Evolutionary conservation across 2,797 vertebrate species (phyloP).

Genomic region (Vespertilio murinus): DNA sequence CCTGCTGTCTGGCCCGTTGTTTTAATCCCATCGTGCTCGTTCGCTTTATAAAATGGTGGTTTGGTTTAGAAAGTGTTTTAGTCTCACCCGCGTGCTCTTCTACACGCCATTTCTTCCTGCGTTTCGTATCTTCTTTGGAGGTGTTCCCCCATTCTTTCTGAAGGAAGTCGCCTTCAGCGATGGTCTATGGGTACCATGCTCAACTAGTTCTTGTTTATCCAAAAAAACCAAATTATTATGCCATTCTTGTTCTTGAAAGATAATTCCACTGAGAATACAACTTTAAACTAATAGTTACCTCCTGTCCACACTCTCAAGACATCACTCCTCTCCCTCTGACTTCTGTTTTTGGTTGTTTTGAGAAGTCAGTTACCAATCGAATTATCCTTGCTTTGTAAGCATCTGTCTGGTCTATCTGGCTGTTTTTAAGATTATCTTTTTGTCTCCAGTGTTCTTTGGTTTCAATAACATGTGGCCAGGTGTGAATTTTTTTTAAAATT

Average conservation of each 20-base stretch:
- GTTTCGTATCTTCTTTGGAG: background rate
- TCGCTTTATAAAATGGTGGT: background rate
- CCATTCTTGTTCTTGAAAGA: background rate
- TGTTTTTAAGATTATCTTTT: background rate
- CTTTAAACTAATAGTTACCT: background rate
- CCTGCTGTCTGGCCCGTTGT: background rate
- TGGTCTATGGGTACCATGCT: background rate
- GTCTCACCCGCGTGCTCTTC: background rate
- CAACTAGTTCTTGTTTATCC: background rate
- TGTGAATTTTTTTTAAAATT: slow-evolving; percentile 14
- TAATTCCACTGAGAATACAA: background rate
- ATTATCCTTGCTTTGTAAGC: background rate
- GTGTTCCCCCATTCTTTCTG: background rate
- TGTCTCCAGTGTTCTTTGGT: background rate
- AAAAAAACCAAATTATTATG: background rate
- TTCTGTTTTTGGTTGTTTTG: background rate
- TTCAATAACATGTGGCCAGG: background rate
- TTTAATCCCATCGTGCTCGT: background rate
- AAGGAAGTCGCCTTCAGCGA: background rate
- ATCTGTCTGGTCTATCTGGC: background rate
- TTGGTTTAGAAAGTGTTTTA: background rate
- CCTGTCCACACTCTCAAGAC: background rate
- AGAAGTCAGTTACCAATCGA: background rate
- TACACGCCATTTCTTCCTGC: background rate
- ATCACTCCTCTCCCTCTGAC: background rate